Evolutionary conservation across 2,113 vertebrate genomes (phyloP).

Genomic region (Rattus rattus): DNA sequence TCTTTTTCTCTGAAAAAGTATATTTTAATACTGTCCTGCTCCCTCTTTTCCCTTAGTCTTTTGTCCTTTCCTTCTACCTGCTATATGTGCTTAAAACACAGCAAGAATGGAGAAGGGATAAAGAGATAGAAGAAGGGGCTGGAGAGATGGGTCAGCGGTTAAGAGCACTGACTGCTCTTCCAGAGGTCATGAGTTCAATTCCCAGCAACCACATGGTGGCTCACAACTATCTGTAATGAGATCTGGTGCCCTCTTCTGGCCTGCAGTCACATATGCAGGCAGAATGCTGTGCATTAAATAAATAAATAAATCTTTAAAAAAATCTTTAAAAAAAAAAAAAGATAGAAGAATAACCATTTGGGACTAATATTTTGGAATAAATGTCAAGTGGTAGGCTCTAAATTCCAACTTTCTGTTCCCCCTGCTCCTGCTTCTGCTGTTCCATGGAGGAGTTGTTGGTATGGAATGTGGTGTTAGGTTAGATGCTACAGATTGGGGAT

Average conservation of each 20-base stretch:
- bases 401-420: not conserved
- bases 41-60: constrained; percentile 42
- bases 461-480: not conserved
- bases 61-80: constrained; percentile 2
- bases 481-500: not conserved
- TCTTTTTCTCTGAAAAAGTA: constrained; percentile 35
- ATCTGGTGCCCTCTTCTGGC: too few species aligned
- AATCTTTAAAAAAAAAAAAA: not conserved
- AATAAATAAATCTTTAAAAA: too few species aligned
- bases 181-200: too few species aligned
- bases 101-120: constrained; percentile 3
- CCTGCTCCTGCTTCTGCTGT: not conserved
- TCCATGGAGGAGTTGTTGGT: not conserved
- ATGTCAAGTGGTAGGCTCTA: not conserved
- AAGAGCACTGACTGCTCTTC: too few species aligned
- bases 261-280: too few species aligned
- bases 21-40: constrained; percentile 58
- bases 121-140: not conserved
- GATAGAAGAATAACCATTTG: constrained; percentile 3
- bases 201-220: too few species aligned
- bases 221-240: too few species aligned
- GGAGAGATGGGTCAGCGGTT: too few species aligned
- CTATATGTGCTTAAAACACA: constrained; percentile 51
- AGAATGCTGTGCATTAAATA: too few species aligned
- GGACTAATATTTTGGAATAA: not conserved